Evolutionary conservation across 2,797 vertebrate genomes (phyloP), one percentile per base, ranked within the genome.

Genomic region (Denticeps clupeoides): DNA sequence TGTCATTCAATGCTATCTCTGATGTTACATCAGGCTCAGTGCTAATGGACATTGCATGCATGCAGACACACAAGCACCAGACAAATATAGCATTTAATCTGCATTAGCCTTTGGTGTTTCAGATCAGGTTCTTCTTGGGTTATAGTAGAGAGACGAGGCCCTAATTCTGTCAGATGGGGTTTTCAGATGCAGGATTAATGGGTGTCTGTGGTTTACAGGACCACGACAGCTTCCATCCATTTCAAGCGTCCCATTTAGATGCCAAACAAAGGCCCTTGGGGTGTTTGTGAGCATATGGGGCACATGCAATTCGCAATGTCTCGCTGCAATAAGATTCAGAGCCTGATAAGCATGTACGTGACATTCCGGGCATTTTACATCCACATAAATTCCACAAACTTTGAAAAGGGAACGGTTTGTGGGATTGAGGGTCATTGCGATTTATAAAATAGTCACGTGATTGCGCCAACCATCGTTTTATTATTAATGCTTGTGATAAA

Each of bases 171-270:
- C 25, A 63, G 60, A 58, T 55, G 45, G 51, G 45, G 28, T 43
- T 29, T 48, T 33, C 43, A 53, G 35, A 58, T 58, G 55, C 41
- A 26, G 37, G 45, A 62, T 51, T 62, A 52, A 55, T 58, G 45
- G 40, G 45, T 42, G 31, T 29, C 37, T 47, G 42, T 48, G 42
- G 29, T 45, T 43, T 43, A 47, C 42, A 7, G 45, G 50, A 38
- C 10, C 38, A 40, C 21, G 13, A 15, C 33, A 26, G 38, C 45
- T 43, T 44, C 31, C 42, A 45, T 43, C 27, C 56, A 38, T 49
- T 4, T 28, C n/a, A 22, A 9, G 41, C 15, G 45, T 22, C 25
- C 49, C 1, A 7, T 7, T 24, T 43, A 48, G 38, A 24, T 21
- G 47, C 21, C 26, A 40, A 41, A 43, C 32, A 33, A 24, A 31